Evolutionary conservation across 2,797 vertebrate species (phyloP), one percentile per base, ranked within the genome.

Genomic region (Fratercula arctica): DNA sequence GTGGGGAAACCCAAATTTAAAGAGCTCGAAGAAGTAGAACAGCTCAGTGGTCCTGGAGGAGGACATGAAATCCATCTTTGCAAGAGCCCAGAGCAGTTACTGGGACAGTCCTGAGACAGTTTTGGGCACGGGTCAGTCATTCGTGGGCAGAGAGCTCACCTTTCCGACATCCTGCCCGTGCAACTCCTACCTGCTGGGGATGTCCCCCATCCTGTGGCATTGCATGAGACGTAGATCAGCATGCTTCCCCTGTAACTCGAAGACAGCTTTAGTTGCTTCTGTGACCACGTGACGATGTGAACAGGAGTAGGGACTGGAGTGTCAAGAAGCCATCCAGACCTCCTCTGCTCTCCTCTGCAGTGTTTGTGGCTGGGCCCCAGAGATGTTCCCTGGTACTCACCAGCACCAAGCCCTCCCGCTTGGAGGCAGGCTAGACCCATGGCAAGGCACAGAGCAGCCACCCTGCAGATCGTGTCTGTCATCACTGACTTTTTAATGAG

Each of bases 1-100:
- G 86, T 91, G 83, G 73, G 89, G 93, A 97, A 97, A 86, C 90
- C 92, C 96, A 94, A 95, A 96, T 96, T 96, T 89, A 81, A 96
- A 97, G 95, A 94, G 45, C 70, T 66, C 7, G 18, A 53, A 96
- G 80, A 85, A 89, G 92, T 73, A 70, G 43, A 95, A 75, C 82
- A 89, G 37, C 33, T 83, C 33, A 67, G 50, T 35, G 60, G 83
- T 72, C 74, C 64, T 39, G 39, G 50, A 60, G 35, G n/a, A 81
- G 16, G 26, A 70, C 46, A 21, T 24, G 23, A 25, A 83, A 93
- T 46, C 53, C 78, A 46, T 1, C 1, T 77, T 50, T 84, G 45
- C 77, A 89, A 86, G 28, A 70, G 21, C 18, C 25, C 19, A 56
- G 43, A 76, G 43, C 37, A 85, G 51, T 48, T 73, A 28, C 14